Percentiles rank a stretch among this genome's conserved stretches.
These are phyloP conservation scores for Drosophila neotestacea DNA, from an alignment of 2,888 invertebrate genomes.

Conservation along the genomic window DNA sequence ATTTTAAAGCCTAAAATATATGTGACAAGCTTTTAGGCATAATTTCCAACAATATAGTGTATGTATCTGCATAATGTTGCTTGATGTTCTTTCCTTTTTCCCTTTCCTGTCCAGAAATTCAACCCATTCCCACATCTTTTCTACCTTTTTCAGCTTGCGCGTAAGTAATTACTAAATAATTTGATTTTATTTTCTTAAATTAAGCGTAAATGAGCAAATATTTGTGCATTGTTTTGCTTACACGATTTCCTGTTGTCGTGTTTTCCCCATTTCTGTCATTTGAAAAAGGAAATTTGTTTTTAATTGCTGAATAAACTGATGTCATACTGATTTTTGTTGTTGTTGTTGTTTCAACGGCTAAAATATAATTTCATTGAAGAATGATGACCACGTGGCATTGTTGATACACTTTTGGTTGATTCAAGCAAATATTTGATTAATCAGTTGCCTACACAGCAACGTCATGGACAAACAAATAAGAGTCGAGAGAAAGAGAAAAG, in stretches of 20 bases:
- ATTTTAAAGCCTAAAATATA: too few species aligned
- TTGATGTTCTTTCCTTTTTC: not conserved
- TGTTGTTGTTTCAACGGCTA: slow-evolving; percentile 2
- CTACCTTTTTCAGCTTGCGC: slow-evolving; percentile 44
- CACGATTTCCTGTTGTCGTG: slow-evolving; percentile 31
- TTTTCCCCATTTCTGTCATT: slow-evolving; percentile 8
- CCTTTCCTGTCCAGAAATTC: not conserved
- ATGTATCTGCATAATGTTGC: too few species aligned
- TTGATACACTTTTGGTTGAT: slow-evolving; percentile 12
- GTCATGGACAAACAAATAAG: slow-evolving; percentile 24
- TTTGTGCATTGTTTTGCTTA: slow-evolving; percentile 66
- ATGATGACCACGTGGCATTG: slow-evolving; percentile 36
- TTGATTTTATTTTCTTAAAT: slow-evolving; percentile 35
- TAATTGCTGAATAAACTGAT: slow-evolving; percentile 53
- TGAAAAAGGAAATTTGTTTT: slow-evolving; percentile 57
- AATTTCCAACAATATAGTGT: not conserved
- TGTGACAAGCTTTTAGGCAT: not conserved
- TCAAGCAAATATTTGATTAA: slow-evolving; percentile 55
- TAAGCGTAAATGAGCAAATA: slow-evolving; percentile 68
- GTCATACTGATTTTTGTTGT: slow-evolving; percentile 32
- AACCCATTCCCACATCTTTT: not conserved
- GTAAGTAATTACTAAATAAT: slow-evolving; percentile 46
- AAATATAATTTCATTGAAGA: slow-evolving; percentile 11
- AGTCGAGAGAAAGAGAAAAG: slow-evolving; percentile 2
- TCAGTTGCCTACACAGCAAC: slow-evolving; percentile 34